Conservation (phyloP, 2,888 invertebrate genomes). For the Apotomis betuletana region DNA sequence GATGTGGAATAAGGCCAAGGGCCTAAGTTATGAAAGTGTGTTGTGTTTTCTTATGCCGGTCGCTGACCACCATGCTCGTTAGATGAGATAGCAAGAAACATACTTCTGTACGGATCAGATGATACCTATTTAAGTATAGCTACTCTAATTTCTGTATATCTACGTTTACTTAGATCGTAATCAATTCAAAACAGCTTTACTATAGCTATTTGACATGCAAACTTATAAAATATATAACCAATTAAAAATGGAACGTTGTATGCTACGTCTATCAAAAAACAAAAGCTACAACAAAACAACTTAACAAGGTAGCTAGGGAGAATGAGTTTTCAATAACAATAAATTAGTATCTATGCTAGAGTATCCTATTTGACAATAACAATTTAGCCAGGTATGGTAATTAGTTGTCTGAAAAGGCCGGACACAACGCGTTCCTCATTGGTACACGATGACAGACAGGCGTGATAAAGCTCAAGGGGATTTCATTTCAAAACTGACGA, state of each 20-base stretch:
- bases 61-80: neutral
- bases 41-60: slow-evolving; percentile 24
- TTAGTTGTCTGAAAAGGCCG: slow-evolving; percentile 13
- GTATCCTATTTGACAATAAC: neutral
- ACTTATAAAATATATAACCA: no score
- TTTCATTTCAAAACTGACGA: slow-evolving; percentile 69
- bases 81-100: slow-evolving; percentile 5
- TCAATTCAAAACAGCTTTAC: no score
- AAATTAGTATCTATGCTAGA: neutral
- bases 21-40: slow-evolving; percentile 24
- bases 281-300: no score
- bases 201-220: no score
- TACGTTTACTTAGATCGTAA: no score
- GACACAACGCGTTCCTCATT: slow-evolving; percentile 44
- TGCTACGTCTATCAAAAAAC: no score
- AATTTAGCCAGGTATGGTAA: slow-evolving; percentile 7
- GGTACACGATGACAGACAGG: slow-evolving; percentile 45
- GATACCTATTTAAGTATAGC: no score
- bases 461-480: slow-evolving; percentile 66
- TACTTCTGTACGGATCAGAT: neutral
- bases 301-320: no score
- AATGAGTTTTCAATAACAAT: neutral
- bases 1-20: slow-evolving; percentile 26
- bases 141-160: no score
- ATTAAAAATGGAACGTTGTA: no score